These are phyloP conservation scores for Orthosia gothica DNA, from an alignment of 2,888 invertebrate species.

Conservation along the genomic window DNA sequence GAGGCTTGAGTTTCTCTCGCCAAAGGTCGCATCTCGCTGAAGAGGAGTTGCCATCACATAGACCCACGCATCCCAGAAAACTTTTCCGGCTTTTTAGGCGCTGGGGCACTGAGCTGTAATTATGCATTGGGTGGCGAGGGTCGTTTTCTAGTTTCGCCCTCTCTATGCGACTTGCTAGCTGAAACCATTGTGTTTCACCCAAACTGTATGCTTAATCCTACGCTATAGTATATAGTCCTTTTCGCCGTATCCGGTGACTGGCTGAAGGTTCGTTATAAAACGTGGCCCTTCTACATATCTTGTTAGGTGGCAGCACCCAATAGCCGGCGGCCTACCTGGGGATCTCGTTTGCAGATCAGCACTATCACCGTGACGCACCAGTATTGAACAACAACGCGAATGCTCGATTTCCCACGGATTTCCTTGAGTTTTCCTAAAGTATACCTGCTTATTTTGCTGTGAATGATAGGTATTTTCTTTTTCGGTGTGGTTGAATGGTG, in stretches of 20 bases:
- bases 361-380: constrained; percentile 36
- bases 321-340: constrained; percentile 17
- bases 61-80: too few relatives aligned
- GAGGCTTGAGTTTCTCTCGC: too few relatives aligned
- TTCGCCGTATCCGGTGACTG: too few relatives aligned
- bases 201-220: not conserved
- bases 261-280: too few relatives aligned
- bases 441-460: constrained; percentile 19
- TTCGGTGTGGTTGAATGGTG: not conserved
- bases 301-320: not conserved
- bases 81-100: too few relatives aligned
- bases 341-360: constrained; percentile 46
- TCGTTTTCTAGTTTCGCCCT: too few relatives aligned
- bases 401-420: constrained; percentile 57
- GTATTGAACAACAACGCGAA: constrained; percentile 29
- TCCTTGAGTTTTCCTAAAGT: constrained; percentile 23
- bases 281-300: constrained; percentile 3
- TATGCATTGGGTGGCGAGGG: too few relatives aligned
- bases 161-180: too few relatives aligned
- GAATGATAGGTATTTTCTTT: constrained; percentile 33
- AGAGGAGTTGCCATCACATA: too few relatives aligned
- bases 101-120: too few relatives aligned
- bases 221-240: too few relatives aligned
- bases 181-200: not conserved
- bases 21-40: too few relatives aligned